Evolutionary conservation across 2,797 vertebrate species (phyloP).

Genomic region (Babyrousa celebensis): DNA sequence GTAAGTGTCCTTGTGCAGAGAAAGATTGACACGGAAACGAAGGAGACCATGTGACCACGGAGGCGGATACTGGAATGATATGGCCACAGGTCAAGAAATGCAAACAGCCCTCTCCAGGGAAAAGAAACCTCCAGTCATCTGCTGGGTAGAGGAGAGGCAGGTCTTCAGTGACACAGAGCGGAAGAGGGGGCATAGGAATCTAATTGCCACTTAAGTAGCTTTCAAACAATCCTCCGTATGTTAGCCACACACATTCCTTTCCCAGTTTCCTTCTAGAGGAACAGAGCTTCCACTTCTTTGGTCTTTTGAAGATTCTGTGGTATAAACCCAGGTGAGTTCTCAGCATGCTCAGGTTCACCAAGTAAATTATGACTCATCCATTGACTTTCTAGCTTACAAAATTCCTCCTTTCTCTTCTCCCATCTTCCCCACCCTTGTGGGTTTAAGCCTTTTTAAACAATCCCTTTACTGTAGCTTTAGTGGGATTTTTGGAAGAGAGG

Average conservation of each 20-base stretch:
- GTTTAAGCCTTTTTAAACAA: conserved; percentile 20
- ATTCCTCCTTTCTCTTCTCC: not conserved
- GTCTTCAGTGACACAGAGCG: not conserved
- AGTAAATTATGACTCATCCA: not conserved
- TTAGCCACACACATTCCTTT: not conserved
- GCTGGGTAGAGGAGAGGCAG: not conserved
- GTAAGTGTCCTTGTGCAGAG: not conserved
- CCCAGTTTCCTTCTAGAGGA: not conserved
- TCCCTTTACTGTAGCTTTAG: not conserved
- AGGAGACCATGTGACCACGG: not conserved
- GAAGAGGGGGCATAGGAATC: not conserved
- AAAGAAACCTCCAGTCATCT: not conserved
- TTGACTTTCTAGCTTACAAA: not conserved
- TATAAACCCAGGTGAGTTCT: not conserved
- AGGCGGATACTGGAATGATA: not conserved
- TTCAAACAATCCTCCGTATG: not conserved
- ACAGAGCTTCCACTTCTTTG: not conserved
- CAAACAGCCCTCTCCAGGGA: not conserved
- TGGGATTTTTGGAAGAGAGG: not conserved
- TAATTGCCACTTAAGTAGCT: not conserved
- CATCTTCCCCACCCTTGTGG: not conserved
- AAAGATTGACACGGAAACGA: not conserved
- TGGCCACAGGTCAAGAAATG: not conserved
- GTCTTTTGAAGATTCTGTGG: not conserved
- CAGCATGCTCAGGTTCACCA: not conserved